Percentiles rank a stretch among this genome's conserved stretches.
Conservation (phyloP, 2,797 vertebrate species). For the Microchirus variegatus region DNA sequence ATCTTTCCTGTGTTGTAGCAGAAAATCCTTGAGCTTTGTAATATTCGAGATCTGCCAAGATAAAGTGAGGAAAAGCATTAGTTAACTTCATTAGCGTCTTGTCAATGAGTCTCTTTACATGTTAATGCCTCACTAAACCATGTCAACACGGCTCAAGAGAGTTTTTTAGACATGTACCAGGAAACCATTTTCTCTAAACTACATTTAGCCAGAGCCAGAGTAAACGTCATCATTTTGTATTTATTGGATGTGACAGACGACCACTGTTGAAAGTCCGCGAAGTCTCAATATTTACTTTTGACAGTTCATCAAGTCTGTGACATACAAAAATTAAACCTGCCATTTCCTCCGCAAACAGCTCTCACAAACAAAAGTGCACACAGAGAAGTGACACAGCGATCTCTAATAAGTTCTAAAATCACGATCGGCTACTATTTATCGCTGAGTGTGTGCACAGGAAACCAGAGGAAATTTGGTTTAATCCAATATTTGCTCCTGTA, state of each 20-base stretch:
- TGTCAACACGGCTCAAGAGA: constrained; percentile 47
- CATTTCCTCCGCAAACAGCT: constrained; percentile 69
- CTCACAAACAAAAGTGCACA: constrained; percentile 65
- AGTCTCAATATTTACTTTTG: constrained; percentile 69
- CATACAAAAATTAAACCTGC: constrained; percentile 63
- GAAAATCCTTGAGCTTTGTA: constrained; percentile 96
- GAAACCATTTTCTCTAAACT: constrained; percentile 48
- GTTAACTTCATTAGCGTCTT: constrained; percentile 22
- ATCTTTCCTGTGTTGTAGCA: constrained; percentile 95
- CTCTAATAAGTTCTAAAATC: constrained; percentile 65
- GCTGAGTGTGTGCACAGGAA: constrained; percentile 50
- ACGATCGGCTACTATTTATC: constrained; percentile 69
- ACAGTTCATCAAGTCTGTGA: constrained; percentile 61
- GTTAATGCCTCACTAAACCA: constrained; percentile 10
- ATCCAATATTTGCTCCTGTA: constrained; percentile 77
- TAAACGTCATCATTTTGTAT: constrained; percentile 50
- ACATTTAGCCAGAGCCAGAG: constrained; percentile 46
- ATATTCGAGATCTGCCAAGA: constrained; percentile 92
- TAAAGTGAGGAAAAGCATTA: constrained; percentile 56
- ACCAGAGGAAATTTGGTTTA: constrained; percentile 69
- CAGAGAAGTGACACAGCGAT: constrained; percentile 58
- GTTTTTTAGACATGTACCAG: constrained; percentile 42
- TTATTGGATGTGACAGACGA: constrained; percentile 63
- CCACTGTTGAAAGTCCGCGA: constrained; percentile 54
- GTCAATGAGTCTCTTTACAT: constrained; percentile 41